Evolutionary conservation across 2,797 vertebrate genomes (phyloP), one percentile per base, ranked within the genome.

Genomic region (Pangasius sanitwongsei): DNA sequence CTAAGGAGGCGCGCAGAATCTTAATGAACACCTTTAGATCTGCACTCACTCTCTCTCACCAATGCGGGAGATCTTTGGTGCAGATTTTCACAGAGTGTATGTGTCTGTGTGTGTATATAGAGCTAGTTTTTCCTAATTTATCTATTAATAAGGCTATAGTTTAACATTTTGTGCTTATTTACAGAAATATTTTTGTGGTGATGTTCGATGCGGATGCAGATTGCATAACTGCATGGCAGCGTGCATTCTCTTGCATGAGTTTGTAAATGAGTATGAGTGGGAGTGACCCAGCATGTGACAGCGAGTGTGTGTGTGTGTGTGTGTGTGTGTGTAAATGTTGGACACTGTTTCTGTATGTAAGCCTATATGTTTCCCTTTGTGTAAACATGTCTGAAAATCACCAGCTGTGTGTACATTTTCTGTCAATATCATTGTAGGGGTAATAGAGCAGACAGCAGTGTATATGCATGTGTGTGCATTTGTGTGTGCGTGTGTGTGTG

Each of bases 21-120:
- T 88, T 89, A 90, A 89, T 92, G 94, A 90, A 89, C 67, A 89
- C 89, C 92, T 92, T 87, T 77, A 74, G 88, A 90, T 93, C 94
- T 93, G 92, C 92, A 92, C 89, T 85, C 41, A 82, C 82, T 87
- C 63, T 23, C 53, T 67, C 63, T 7, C 34, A 70, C 44, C 65
- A 69, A 34, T 85, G 81, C 81, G 2, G 57, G 57, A 69, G 65
- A 69, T 55, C 63, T 85, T 50, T 67, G 44, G 61, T 50, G 37
- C 83, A 85, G 44, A 69, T 69, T 69, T 69, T 7, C 18, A 70
- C 63, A 67, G 13, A 12, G 11, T 41, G 34, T 41, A 4, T 83
- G 20, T 41, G 57, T 83, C 12, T 82, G 18, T 59, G 37, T 63
- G 59, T 23, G 34, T 4, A 1, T 48, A 1, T 65, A 25, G 31